phyloP scores from a whole-genome alignment of 2,888 invertebrate genomes.

The Dolichopus griseipennis region DNA sequence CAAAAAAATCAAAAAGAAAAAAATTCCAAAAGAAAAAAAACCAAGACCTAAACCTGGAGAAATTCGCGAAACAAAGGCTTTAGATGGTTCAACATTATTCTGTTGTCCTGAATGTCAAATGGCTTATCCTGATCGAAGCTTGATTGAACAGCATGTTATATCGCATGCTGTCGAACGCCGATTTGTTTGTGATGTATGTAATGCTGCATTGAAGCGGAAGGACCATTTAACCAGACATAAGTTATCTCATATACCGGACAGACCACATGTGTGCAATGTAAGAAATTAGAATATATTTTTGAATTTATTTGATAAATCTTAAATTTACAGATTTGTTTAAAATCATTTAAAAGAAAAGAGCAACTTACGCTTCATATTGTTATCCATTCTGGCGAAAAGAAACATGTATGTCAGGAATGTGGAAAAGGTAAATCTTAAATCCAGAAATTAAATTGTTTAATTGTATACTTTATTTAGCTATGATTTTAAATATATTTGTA shows the following conservation, averaged over 20 bases:
- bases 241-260: slow-evolving; percentile 79
- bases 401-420: slow-evolving; percentile 78
- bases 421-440: slow-evolving; percentile 55
- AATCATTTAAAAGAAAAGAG: slow-evolving; percentile 82
- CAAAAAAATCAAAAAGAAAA: slow-evolving; percentile 46
- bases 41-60: slow-evolving; percentile 59
- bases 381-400: slow-evolving; percentile 81
- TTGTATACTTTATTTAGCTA: too few species aligned
- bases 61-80: slow-evolving; percentile 49
- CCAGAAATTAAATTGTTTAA: too few species aligned
- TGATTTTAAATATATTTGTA: too few species aligned
- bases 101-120: slow-evolving; percentile 85
- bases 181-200: slow-evolving; percentile 83
- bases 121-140: slow-evolving; percentile 77
- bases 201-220: slow-evolving; percentile 77
- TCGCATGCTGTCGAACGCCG: slow-evolving; percentile 77
- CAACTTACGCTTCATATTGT: slow-evolving; percentile 81
- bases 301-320: background rate
- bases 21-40: slow-evolving; percentile 63
- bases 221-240: slow-evolving; percentile 81
- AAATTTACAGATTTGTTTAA: slow-evolving; percentile 56
- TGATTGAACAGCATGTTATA: slow-evolving; percentile 76
- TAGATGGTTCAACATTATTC: slow-evolving; percentile 75
- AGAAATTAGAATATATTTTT: slow-evolving; percentile 22
- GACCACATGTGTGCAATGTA: slow-evolving; percentile 77